Percentiles rank a stretch among this genome's conserved stretches.
Evolutionary conservation across 64 coral and sea anemone species (phyloP).

Genomic region (Dendronephthya gigantea): DNA sequence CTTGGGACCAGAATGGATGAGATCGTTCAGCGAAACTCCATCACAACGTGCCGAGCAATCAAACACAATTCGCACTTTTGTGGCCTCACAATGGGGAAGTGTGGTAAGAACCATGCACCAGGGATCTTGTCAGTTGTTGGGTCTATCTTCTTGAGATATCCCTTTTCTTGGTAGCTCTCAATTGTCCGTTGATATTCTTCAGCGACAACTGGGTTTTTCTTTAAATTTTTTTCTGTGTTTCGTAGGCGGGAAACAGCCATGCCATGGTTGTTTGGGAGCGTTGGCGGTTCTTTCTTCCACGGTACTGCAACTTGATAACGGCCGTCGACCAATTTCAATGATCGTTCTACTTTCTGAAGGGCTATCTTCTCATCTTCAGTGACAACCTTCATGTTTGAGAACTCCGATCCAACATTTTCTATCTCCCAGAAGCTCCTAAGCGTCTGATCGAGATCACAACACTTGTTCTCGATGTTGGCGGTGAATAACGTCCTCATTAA

Average conservation of each 20-base stretch:
- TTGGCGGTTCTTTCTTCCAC: slow-evolving; percentile 2
- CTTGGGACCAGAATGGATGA: not conserved
- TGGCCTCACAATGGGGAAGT: slow-evolving; percentile 20
- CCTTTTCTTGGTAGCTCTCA: not conserved
- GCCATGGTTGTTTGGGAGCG: not conserved
- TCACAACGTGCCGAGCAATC: not conserved
- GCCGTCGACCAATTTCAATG: not conserved
- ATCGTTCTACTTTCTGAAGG: slow-evolving; percentile 21
- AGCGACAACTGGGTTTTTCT: slow-evolving; percentile 1
- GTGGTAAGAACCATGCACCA: slow-evolving; percentile 12
- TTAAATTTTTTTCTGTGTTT: slow-evolving; percentile 19
- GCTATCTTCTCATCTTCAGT: slow-evolving; percentile 28
- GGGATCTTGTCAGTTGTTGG: not conserved
- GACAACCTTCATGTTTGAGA: not conserved
- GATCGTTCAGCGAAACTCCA: not conserved
- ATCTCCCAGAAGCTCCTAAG: slow-evolving; percentile 34
- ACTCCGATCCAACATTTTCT: not conserved
- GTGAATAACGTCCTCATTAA: not conserved
- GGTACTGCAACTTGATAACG: slow-evolving; percentile 14
- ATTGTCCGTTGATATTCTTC: slow-evolving; percentile 9
- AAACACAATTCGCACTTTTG: not conserved
- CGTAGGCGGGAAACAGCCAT: slow-evolving; percentile 11
- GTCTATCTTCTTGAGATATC: slow-evolving; percentile 13
- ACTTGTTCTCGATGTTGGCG: not conserved
- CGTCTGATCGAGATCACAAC: not conserved